phyloP scores from a whole-genome alignment of 2,797 vertebrate species.

The Phoebastria nigripes region DNA sequence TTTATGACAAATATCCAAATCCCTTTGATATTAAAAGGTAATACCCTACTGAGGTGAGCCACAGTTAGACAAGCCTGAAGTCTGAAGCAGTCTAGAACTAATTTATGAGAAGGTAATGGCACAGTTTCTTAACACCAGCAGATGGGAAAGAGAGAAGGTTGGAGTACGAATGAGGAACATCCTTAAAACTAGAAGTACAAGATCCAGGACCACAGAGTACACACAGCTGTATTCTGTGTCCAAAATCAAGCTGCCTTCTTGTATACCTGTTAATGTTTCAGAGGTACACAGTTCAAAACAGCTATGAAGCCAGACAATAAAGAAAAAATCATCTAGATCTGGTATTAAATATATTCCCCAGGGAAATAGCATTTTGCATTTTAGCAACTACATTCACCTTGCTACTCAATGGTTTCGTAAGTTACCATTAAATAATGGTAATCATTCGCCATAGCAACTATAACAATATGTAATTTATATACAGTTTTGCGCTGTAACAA shows the following conservation, averaged over 20 bases:
- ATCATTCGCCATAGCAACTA: conserved; percentile 61
- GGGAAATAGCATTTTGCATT: neutral
- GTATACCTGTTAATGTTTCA: neutral
- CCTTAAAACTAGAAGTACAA: neutral
- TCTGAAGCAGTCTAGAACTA: neutral
- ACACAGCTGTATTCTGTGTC: neutral
- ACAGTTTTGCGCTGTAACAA: neutral
- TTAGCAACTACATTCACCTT: neutral
- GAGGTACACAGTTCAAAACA: neutral
- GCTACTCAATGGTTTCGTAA: neutral
- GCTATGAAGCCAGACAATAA: neutral
- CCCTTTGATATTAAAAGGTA: neutral
- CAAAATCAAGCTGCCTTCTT: neutral
- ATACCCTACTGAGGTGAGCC: neutral
- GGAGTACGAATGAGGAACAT: neutral
- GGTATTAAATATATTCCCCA: neutral
- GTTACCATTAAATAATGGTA: conserved; percentile 32
- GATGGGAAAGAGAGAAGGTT: neutral
- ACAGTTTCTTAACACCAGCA: neutral
- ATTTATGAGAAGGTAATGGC: neutral
- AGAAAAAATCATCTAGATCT: neutral
- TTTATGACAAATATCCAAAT: neutral
- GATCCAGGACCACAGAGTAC: neutral
- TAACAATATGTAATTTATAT: conserved; percentile 48
- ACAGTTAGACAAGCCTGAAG: neutral